Conservation (phyloP, 2,797 vertebrate genomes). For the Columba guinea region DNA sequence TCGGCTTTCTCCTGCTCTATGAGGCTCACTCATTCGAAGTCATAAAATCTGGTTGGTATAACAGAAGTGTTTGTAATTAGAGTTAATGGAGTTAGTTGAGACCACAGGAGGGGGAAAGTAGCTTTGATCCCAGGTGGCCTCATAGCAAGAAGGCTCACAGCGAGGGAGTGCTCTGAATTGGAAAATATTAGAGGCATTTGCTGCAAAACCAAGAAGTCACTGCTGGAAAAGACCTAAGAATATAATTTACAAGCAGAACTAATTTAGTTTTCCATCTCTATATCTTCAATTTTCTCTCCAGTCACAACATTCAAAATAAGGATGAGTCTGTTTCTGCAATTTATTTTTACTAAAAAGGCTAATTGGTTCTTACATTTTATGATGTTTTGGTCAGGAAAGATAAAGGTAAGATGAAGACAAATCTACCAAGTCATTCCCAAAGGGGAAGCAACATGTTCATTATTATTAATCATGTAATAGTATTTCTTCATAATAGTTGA, state of each 20-base stretch:
- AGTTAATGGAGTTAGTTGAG: conserved; percentile 17
- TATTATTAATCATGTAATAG: background rate
- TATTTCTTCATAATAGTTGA: background rate
- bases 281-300: background rate
- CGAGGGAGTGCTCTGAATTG: conserved; percentile 21
- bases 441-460: background rate
- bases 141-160: conserved; percentile 49
- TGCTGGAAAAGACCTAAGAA: conserved; percentile 41
- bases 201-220: conserved; percentile 27
- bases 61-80: conserved; percentile 61
- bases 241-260: conserved; percentile 16
- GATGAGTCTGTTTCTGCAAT: background rate
- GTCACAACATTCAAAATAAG: conserved; percentile 30
- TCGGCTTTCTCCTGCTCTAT: background rate
- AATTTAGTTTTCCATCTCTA: conserved; percentile 54
- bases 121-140: conserved; percentile 67
- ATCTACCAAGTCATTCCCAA: background rate
- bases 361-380: background rate
- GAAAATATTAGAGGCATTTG: conserved; percentile 59
- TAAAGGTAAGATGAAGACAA: background rate
- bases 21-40: conserved; percentile 10
- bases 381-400: background rate
- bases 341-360: background rate
- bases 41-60: conserved; percentile 38
- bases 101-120: conserved; percentile 44